Conservation (phyloP, 1,140 invertebrate genomes). For the Macrotrachela quadricornifera region DNA sequence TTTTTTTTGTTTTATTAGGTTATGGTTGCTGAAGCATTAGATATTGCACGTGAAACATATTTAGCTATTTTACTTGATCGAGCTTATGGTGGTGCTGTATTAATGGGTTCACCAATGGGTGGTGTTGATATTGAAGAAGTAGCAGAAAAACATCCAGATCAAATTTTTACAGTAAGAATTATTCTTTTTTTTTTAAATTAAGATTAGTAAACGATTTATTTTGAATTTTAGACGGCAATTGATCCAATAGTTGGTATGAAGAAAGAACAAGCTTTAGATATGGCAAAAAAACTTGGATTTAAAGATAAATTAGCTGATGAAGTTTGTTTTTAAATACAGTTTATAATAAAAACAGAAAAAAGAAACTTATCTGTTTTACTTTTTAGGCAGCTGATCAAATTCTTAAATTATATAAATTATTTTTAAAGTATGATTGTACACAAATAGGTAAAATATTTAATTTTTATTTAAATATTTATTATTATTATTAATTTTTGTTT, state of each 20-base stretch:
- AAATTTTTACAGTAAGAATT: conserved; percentile 50
- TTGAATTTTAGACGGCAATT: not conserved
- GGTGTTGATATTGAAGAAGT: conserved; percentile 94
- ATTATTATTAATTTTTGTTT: too few species aligned
- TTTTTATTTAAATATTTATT: too few species aligned
- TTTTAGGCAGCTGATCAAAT: conserved; percentile 70
- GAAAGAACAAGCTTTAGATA: not conserved
- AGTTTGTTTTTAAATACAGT: too few species aligned
- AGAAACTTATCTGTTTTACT: too few species aligned
- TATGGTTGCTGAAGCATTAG: conserved; percentile 94
- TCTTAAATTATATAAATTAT: conserved; percentile 68
- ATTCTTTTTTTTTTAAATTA: conserved; percentile 1
- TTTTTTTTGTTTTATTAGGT: too few species aligned
- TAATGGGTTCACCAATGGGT: conserved; percentile 73
- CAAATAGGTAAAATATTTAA: too few species aligned
- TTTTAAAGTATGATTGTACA: conserved; percentile 76
- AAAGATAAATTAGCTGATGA: too few species aligned
- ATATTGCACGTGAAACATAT: conserved; percentile 87
- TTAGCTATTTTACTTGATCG: conserved; percentile 87
- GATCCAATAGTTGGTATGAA: not conserved
- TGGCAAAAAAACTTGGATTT: conserved; percentile 10
- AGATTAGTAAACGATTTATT: not conserved
- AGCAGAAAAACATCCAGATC: conserved; percentile 69
- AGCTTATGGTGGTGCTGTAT: conserved; percentile 34
- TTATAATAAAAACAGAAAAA: too few species aligned